These are phyloP conservation scores for Bruchidius siliquastri DNA, from an alignment of 2,888 invertebrate genomes.

Conservation along the genomic window DNA sequence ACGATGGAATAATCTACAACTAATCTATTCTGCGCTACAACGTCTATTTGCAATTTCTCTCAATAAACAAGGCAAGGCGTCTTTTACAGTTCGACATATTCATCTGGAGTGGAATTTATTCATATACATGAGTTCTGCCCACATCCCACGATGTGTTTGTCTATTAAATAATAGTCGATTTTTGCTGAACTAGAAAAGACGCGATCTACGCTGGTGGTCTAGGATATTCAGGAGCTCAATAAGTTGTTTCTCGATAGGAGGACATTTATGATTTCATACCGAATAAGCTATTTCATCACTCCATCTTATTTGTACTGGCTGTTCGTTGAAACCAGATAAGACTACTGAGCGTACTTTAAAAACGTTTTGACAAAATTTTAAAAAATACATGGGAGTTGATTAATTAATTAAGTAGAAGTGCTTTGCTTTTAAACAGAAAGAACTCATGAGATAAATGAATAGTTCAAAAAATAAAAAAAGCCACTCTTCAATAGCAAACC, in stretches of 20 bases:
- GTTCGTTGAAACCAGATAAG: too few relatives aligned
- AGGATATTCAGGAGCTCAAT: background rate
- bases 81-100: slow-evolving; percentile 1
- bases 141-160: background rate
- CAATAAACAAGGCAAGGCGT: slow-evolving; percentile 2
- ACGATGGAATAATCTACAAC: background rate
- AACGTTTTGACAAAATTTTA: too few relatives aligned
- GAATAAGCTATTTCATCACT: too few relatives aligned
- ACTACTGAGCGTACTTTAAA: too few relatives aligned
- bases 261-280: too few relatives aligned
- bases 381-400: too few relatives aligned
- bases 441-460: too few relatives aligned
- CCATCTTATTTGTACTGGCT: too few relatives aligned
- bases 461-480: too few relatives aligned
- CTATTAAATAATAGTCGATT: background rate
- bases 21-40: background rate
- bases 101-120: slow-evolving; percentile 1
- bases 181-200: background rate
- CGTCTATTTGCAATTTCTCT: slow-evolving; percentile 1
- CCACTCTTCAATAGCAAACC: too few relatives aligned
- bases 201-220: background rate
- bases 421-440: too few relatives aligned
- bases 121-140: background rate
- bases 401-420: too few relatives aligned
- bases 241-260: background rate